These are phyloP conservation scores for Calephelis nemesis DNA, from an alignment of 1,140 invertebrate species.

Conservation along the genomic window DNA sequence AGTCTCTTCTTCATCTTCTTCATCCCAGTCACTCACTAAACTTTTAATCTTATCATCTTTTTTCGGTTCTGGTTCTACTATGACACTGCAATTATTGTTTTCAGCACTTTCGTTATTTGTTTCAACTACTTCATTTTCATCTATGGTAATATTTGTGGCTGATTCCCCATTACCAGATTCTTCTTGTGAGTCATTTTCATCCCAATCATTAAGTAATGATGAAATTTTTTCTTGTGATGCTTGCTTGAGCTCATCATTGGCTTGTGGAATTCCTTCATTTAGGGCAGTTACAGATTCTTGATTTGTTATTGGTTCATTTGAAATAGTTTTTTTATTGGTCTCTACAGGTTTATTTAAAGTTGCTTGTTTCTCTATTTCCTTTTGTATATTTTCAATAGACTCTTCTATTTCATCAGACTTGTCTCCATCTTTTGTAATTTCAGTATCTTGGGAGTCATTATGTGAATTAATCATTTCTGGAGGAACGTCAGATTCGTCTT, in stretches of 20 bases:
- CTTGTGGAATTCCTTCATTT: constrained; percentile 20
- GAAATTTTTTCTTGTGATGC: constrained; percentile 60
- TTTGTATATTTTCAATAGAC: constrained; percentile 74
- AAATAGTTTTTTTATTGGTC: constrained; percentile 3
- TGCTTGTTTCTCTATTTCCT: constrained; percentile 62
- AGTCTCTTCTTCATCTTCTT: constrained; percentile 57
- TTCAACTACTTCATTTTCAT: constrained; percentile 21
- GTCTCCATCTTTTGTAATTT: constrained; percentile 28
- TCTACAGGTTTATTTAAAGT: constrained; percentile 24
- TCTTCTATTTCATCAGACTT: constrained; percentile 50
- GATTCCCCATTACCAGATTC: constrained; percentile 28
- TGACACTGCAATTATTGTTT: constrained; percentile 12
- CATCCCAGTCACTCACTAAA: constrained; percentile 72
- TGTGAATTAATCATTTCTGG: constrained; percentile 22
- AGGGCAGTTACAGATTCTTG: not conserved
- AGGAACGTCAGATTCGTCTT: constrained; percentile 57
- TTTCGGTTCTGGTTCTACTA: constrained; percentile 26
- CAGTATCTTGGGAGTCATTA: constrained; percentile 23
- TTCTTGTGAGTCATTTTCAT: constrained; percentile 75
- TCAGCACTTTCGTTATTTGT: constrained; percentile 23
- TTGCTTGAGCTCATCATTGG: constrained; percentile 15
- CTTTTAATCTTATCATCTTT: constrained; percentile 64
- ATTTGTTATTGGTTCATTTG: not conserved
- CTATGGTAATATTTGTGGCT: constrained; percentile 19
- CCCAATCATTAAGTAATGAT: constrained; percentile 74